Conservation (phyloP, 1,140 invertebrate species). For the Heliconius hewitsoni region DNA sequence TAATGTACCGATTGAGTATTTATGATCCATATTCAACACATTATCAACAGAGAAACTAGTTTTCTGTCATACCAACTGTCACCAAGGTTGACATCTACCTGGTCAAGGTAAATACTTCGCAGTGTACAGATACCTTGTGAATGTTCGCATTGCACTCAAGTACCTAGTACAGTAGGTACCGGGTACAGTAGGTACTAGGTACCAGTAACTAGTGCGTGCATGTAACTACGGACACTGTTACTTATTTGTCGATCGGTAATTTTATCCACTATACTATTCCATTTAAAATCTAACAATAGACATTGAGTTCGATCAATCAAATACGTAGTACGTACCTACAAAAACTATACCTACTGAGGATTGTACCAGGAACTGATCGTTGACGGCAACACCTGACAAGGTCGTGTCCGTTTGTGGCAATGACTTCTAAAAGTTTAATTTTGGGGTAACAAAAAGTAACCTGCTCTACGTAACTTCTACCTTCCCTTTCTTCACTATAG, state of each 20-base stretch:
- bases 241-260: conserved; percentile 44
- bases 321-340: conserved; percentile 24
- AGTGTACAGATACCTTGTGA: conserved; percentile 47
- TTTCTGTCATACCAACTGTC: conserved; percentile 55
- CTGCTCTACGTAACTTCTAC: not conserved
- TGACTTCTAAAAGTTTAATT: conserved; percentile 52
- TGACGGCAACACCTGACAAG: conserved; percentile 66
- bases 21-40: conserved; percentile 25
- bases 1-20: conserved; percentile 21
- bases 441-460: conserved; percentile 20
- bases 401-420: conserved; percentile 65
- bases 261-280: conserved; percentile 52
- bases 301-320: conserved; percentile 57
- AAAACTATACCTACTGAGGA: conserved; percentile 31
- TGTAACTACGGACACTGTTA: not conserved
- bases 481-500: not conserved
- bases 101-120: conserved; percentile 68
- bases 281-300: conserved; percentile 60
- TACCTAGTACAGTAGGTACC: not conserved
- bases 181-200: no score
- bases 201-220: not conserved
- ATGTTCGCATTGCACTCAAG: conserved; percentile 41
- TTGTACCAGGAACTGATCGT: conserved; percentile 55
- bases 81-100: conserved; percentile 66
- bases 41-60: conserved; percentile 51